Evolutionary conservation across 2,888 invertebrate species (phyloP), one percentile per base, ranked within the genome.

Genomic region (Drosophila phalerata): DNA sequence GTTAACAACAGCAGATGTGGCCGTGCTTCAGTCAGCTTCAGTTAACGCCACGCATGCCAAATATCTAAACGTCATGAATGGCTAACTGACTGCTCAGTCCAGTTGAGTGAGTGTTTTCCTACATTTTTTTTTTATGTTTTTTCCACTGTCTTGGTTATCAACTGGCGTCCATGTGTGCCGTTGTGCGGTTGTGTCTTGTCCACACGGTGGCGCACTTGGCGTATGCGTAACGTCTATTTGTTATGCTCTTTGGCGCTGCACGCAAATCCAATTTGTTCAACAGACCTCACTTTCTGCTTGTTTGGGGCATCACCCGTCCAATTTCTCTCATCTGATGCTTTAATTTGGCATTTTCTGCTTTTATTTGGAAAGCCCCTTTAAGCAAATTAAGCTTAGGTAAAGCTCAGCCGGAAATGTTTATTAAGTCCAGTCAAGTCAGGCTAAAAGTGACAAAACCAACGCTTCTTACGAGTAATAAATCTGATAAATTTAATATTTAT

Each of bases 171-270:
- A 72, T 78, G 80, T 78, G 72, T 76, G 75, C 60, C 67, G 63
- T n/a, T 34, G 43, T 81, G 78, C 63, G 80, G 81, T 69, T 73
- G n/a, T 66, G 56, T 48, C 42, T 40, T 64, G 43, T 69, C 42
- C 57, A 40, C 52, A 15, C 19, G 40, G 40, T 19, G 71, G 58
- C 78, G 53, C 62, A 81, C 84, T 69, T 68, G 73, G 64, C 84
- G 84, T 66, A 83, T 73, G 79, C 80, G 86, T 79, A 68, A 57
- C 80, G 73, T 82, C 70, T 85, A 87, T 85, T 85, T 85, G 88
- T 74, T 85, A 85, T 85, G 88, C 88, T 85, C 70, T 81, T 85
- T 74, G 73, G 51, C 56, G 63, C 53, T 78, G 69, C 52, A 69
- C 69, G 73, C 76, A 82, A 87, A 87, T 87, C 85, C 80, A 87